phyloP scores from a whole-genome alignment of 2,113 vertebrate genomes.

The Leptobrachium ailaonicum region DNA sequence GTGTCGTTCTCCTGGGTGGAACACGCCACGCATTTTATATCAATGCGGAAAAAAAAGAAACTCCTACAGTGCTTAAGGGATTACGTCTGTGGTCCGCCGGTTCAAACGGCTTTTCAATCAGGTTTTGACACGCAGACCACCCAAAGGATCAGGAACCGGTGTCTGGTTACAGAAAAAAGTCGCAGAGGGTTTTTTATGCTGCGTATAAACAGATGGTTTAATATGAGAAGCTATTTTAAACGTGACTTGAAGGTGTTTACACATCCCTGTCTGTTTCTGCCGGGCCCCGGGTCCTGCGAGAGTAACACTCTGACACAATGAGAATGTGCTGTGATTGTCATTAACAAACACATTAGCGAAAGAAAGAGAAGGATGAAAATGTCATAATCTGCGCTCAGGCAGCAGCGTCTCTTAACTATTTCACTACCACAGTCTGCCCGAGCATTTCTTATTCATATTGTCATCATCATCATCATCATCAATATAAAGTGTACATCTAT shows the following conservation, averaged over 20 bases:
- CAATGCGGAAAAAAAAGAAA: no score
- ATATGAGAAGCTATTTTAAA: conserved; percentile 44
- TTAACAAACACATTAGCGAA: background rate
- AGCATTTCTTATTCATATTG: no score
- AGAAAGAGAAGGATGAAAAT: background rate
- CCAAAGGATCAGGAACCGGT: background rate
- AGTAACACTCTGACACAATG: conserved; percentile 16
- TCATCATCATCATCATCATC: no score
- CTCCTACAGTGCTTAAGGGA: conserved; percentile 8
- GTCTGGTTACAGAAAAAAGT: background rate
- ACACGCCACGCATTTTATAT: no score
- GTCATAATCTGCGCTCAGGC: no score
- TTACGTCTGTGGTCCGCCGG: conserved; percentile 17
- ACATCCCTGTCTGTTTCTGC: conserved; percentile 39
- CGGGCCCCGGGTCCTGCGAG: conserved; percentile 16
- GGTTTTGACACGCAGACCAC: conserved; percentile 3
- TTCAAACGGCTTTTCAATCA: conserved; percentile 1
- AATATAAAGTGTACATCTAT: no score
- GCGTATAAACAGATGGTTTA: conserved; percentile 48
- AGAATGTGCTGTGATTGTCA: conserved; percentile 2
- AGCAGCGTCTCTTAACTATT: no score
- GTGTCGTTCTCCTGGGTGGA: no score
- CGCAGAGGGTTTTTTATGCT: conserved; percentile 15
- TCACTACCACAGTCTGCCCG: no score
- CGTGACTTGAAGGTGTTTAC: conserved; percentile 45